phyloP scores from a whole-genome alignment of 2,797 vertebrate genomes.

The Remorina albescens region DNA sequence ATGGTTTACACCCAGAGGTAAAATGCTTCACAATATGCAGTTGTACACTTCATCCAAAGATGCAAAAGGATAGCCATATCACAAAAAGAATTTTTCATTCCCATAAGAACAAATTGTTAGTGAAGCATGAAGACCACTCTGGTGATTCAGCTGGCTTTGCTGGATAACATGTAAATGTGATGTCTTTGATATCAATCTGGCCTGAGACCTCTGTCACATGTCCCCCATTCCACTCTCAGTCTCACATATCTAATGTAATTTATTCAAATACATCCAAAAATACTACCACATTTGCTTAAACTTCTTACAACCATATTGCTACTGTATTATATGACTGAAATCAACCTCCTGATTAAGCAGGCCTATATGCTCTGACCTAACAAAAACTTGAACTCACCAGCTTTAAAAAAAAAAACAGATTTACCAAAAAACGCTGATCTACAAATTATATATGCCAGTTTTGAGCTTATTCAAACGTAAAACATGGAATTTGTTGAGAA shows the following conservation, averaged over 20 bases:
- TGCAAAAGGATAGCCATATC: conserved; percentile 16
- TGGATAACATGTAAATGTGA: conserved; percentile 40
- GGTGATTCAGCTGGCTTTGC: conserved; percentile 52
- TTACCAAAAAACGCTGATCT: background rate
- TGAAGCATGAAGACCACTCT: conserved; percentile 40
- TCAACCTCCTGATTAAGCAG: background rate
- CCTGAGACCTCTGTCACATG: conserved; percentile 32
- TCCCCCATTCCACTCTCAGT: conserved; percentile 19
- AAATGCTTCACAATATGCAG: conserved; percentile 15
- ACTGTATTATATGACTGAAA: background rate
- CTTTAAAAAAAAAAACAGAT: conserved; percentile 11
- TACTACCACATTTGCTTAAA: background rate
- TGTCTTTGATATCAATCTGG: conserved; percentile 40
- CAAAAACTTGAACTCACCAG: background rate
- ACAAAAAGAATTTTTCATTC: background rate
- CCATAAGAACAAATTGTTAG: conserved; percentile 21
- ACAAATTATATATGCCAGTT: background rate
- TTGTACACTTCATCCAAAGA: conserved; percentile 17
- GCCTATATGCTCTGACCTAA: background rate
- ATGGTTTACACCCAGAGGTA: conserved; percentile 1
- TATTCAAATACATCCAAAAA: conserved; percentile 8
- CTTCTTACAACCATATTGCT: background rate
- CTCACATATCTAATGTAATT: background rate
- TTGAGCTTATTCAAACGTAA: background rate
- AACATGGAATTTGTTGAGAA: conserved; percentile 5